Base-by-base conservation (phyloP, 2,797 vertebrate genomes). In the Columba guinea region DNA sequence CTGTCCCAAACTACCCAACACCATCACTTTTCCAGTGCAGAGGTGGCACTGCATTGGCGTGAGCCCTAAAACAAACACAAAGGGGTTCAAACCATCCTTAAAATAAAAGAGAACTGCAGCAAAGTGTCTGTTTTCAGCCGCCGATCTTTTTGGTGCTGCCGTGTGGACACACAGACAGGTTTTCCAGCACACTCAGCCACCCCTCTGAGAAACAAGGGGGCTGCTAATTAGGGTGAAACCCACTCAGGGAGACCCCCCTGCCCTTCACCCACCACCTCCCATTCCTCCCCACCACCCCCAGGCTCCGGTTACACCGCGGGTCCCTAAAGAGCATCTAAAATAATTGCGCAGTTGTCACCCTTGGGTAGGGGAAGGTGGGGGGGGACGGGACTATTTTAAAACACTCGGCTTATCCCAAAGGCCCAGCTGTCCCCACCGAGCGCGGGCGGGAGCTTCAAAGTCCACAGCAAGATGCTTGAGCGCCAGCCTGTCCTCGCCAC, bases 271-370 rank as follows among this genome's bases (percentile, higher is more conserved):
- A 44, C 27, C 30, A 8, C 30, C 62, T 55, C 39, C 70, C 58
- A 10, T 52, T 55, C 55, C 55, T 84, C 37, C 55, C 48, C 44
- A 19, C 90, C 71, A 15, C 80, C 73, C n/a, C 12, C 14, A 9
- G 84, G 83, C 90, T 97, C 92, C 14, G n/a, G 92, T 95, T 96
- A 92, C 86, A 9, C 63, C 2, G 3, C 9, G 15, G 71, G 68
- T 70, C 91, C 67, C 60, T 34, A 90, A 96, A 93, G 51, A 73
- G 81, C 64, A 7, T 95, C 96, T 85, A 77, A 96, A 97, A 97
- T 95, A 97, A 94, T 94, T 53, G 75, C 17, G 63, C 97, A 98
- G 98, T 98, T 98, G 97, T 98, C 97, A 77, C 95, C 58, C 13
- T 64, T 65, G 89, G 89, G 67, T 3, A 74, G 35, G 80, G 76